Evolutionary conservation across 2,888 invertebrate genomes (phyloP).

Genomic region (Campaea margaritaria): DNA sequence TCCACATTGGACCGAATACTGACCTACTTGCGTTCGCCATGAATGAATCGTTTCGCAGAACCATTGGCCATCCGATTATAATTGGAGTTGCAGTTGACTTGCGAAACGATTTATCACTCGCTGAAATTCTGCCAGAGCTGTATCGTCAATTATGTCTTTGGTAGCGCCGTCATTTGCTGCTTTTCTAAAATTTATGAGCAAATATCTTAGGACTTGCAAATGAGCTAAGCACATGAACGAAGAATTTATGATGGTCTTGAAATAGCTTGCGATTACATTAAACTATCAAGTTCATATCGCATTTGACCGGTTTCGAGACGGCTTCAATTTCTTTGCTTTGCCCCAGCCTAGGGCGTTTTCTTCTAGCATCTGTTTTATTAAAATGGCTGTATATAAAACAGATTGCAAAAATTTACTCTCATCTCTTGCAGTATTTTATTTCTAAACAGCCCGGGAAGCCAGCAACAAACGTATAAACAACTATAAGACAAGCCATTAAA

Average conservation of each 20-base stretch:
- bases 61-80: slow-evolving; percentile 30
- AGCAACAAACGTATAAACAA: neutral
- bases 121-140: slow-evolving; percentile 32
- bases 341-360: too few relatives aligned
- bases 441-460: neutral
- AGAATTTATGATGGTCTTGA: too few relatives aligned
- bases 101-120: slow-evolving; percentile 29
- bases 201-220: too few relatives aligned
- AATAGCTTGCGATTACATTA: too few relatives aligned
- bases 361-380: too few relatives aligned
- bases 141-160: slow-evolving; percentile 30
- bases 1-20: slow-evolving; percentile 40
- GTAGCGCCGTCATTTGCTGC: slow-evolving; percentile 19
- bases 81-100: slow-evolving; percentile 30
- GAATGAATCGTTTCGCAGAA: slow-evolving; percentile 52
- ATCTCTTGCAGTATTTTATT: neutral
- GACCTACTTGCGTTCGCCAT: slow-evolving; percentile 48
- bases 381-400: neutral
- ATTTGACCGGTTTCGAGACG: too few relatives aligned
- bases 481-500: slow-evolving; percentile 28
- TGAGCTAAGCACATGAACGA: neutral
- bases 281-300: too few relatives aligned
- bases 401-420: neutral
- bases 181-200: slow-evolving; percentile 1
- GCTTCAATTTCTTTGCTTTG: too few relatives aligned